Evolutionary conservation across 2,888 invertebrate genomes (phyloP), one percentile per base, ranked within the genome.

Genomic region (Drosophila diplacantha): DNA sequence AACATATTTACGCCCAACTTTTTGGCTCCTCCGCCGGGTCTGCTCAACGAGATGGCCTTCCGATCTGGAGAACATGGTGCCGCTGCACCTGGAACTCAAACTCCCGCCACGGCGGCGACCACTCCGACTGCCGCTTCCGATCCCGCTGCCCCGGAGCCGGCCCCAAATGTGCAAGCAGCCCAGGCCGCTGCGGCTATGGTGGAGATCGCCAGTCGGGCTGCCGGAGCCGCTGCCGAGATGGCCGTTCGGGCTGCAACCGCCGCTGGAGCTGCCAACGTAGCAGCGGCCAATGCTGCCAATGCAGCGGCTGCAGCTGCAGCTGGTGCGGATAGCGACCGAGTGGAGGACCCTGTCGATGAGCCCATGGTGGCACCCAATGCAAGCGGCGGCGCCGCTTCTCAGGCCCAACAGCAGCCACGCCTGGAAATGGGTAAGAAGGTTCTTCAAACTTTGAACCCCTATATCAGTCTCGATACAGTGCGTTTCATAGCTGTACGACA

Each of bases 331-430:
- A 50, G n/a, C 26, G 69, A 66, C 5, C 68, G 67, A 9, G 79
- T 85, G 60, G 87, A 77, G 62, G 86, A 86, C 75, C 81, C 85
- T 14, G 72, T 84, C 20, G 86, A 85, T 68, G 86, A 85, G 35
- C 86, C 86, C 2, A 73, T 81, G 66, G 69, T 73, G 32, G 71
- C 74, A 24, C 56, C 63, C 22, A 70, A 52, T 50, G 37, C 43
- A 14, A 43, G 60, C 11, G 35, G 22, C 29, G 24, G 44, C 5
- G 16, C 18, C 6, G 8, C 8, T 9, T 32, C 24, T 35, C 41
- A 52, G 26, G 12, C 29, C 8, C 72, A 53, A 14, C 58, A 47
- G 14, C 64, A 55, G 35, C 44, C 34, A 3, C 77, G 56, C 20
- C 54, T 57, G 3, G 72, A 72, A 41, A 32, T 67, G 64, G 77